These are phyloP conservation scores for Xanthorhoe designata DNA, from an alignment of 2,888 invertebrate species.

Conservation along the genomic window DNA sequence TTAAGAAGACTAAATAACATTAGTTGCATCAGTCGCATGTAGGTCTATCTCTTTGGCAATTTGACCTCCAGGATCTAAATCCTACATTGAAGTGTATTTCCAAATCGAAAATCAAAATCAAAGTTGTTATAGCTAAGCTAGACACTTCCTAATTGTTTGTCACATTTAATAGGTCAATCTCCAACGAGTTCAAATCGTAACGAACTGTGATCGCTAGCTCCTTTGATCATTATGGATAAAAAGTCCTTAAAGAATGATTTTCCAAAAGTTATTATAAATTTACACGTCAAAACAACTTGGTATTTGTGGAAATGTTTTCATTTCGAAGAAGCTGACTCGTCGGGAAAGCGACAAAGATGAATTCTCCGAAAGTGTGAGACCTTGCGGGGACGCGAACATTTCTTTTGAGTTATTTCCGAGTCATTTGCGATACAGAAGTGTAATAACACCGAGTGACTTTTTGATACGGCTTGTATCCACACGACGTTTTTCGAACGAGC, in stretches of 20 bases:
- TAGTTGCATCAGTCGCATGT: too few relatives aligned
- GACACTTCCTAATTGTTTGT: too few relatives aligned
- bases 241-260: neutral
- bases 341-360: constrained; percentile 38
- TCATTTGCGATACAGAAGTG: constrained; percentile 15
- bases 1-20: too few relatives aligned
- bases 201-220: neutral
- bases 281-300: constrained; percentile 28
- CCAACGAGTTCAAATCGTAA: neutral
- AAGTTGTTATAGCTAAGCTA: too few relatives aligned
- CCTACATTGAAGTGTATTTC: too few relatives aligned
- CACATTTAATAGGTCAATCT: too few relatives aligned
- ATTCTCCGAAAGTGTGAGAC: constrained; percentile 31
- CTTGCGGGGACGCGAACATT: constrained; percentile 24
- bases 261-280: constrained; percentile 24
- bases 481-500: too few relatives aligned
- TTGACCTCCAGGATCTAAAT: too few relatives aligned
- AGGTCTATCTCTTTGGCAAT: too few relatives aligned
- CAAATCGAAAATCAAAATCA: too few relatives aligned
- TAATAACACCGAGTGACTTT: constrained; percentile 27
- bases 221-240: constrained; percentile 1
- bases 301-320: constrained; percentile 28
- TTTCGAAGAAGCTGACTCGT: constrained; percentile 27
- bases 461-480: neutral
- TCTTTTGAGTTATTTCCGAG: constrained; percentile 29